These are phyloP conservation scores for Taenioides sp. DNA, from an alignment of 2,797 vertebrate species.

Conservation along the genomic window DNA sequence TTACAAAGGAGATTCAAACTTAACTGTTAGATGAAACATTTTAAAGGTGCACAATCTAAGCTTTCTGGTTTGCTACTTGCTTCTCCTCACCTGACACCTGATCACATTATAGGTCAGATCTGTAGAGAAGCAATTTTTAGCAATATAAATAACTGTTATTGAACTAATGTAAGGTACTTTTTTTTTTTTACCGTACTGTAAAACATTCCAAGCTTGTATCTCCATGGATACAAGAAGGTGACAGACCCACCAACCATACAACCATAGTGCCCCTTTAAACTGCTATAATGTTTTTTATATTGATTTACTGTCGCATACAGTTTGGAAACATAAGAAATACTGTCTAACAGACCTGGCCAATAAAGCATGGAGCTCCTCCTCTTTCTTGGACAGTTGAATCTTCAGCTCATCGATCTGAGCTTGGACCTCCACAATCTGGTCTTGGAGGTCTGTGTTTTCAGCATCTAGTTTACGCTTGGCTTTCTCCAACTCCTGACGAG, in stretches of 20 bases:
- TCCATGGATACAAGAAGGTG: too few relatives aligned
- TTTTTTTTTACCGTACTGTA: too few relatives aligned
- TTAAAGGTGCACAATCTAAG: too few relatives aligned
- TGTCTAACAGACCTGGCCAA: constrained; percentile 82
- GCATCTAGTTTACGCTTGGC: constrained; percentile 96
- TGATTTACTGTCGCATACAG: not conserved
- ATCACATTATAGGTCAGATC: too few relatives aligned
- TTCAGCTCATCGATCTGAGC: constrained; percentile 93
- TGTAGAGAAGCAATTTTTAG: too few relatives aligned
- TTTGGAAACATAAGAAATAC: not conserved
- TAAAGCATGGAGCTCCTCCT: constrained; percentile 93
- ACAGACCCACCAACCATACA: too few relatives aligned
- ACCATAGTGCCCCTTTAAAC: not conserved
- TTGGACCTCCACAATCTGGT: constrained; percentile 95
- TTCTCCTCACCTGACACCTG: too few relatives aligned
- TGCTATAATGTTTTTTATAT: not conserved
- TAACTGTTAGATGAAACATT: not conserved
- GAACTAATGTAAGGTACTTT: too few relatives aligned
- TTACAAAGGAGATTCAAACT: not conserved
- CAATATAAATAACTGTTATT: too few relatives aligned
- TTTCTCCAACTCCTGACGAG: constrained; percentile 95
- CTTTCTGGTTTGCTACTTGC: too few relatives aligned
- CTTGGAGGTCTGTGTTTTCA: constrained; percentile 93
- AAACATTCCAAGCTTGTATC: too few relatives aligned
- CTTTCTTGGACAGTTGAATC: constrained; percentile 90